Conservation (phyloP, 2,888 invertebrate species). For the Apomyelois bistriatella region DNA sequence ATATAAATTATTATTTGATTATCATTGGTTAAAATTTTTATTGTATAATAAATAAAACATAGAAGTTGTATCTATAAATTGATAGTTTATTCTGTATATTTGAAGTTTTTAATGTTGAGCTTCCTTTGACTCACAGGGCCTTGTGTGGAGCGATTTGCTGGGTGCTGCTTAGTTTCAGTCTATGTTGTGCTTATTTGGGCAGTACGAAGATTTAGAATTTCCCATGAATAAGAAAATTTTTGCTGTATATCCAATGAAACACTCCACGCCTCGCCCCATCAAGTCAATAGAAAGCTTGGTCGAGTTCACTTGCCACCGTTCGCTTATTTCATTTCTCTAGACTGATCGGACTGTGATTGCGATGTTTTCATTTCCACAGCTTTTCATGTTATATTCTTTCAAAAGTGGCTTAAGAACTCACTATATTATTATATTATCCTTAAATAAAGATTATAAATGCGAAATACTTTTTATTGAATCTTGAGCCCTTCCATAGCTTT, state of each 20-base stretch:
- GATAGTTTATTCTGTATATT: slow-evolving; percentile 78
- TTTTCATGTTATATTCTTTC: slow-evolving; percentile 47
- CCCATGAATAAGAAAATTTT: too few relatives aligned
- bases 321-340: slow-evolving; percentile 52
- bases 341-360: slow-evolving; percentile 74
- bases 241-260: neutral
- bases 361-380: slow-evolving; percentile 53
- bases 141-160: neutral
- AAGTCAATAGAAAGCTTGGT: slow-evolving; percentile 24
- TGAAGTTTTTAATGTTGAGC: slow-evolving; percentile 60
- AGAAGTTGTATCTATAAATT: slow-evolving; percentile 70
- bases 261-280: neutral
- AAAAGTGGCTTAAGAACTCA: slow-evolving; percentile 72
- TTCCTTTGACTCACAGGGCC: neutral
- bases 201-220: too few relatives aligned
- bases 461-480: slow-evolving; percentile 64
- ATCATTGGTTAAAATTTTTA: slow-evolving; percentile 59
- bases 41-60: slow-evolving; percentile 65
- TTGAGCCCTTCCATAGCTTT: slow-evolving; percentile 85
- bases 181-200: too few relatives aligned
- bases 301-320: slow-evolving; percentile 62
- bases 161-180: neutral
- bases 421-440: slow-evolving; percentile 70
- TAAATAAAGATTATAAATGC: slow-evolving; percentile 62
- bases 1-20: slow-evolving; percentile 68